Evolutionary conservation across 2,113 vertebrate species (phyloP), one percentile per base, ranked within the genome.

Genomic region (Xiphophorus hellerii): DNA sequence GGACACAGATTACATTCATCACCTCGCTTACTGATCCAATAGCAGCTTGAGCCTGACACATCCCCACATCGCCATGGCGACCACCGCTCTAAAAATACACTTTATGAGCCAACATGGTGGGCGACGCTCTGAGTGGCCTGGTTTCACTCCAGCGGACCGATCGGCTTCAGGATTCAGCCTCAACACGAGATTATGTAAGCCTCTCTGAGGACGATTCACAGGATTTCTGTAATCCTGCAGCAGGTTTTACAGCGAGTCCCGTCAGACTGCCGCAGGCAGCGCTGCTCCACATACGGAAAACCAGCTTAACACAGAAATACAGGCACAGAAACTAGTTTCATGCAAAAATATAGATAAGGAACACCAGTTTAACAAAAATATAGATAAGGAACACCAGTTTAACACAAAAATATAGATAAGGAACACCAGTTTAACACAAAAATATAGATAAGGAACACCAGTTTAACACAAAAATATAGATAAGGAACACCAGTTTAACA

Each of bases 1-100:
- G 48, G 17, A 48, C 35, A 68, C 54, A n/a, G 68, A 13, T 30
- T 15, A n/a, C 12, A 37, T 25, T 71, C 5, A 13, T 51, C 67
- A 71, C 20, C 70, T 31, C 3, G 27, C 12, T 76, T 44, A 72
- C 65, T 58, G 64, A 79, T 71, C 66, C 62, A 58, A 61, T 51
- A 33, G 65, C 66, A 60, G 62, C 30, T 60, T 70, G 35, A 37
- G 51, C 37, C 60, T 25, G n/a, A 39, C 42, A 29, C 75, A 25
- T 39, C 37, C 37, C 51, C 31, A 30, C 29, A 37, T 84, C 66
- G 30, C 77, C 61, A 84, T 70, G 77, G 37, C 71, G 39, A 84
- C 77, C 74, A 77, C 39, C 12, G 4, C 61, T 74, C 71, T 74
- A 78, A 78, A 83, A 78, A 83, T 83, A 81, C 29, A 17, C 62